Conservation (phyloP, 1,140 invertebrate genomes). For the Popillia japonica region DNA sequence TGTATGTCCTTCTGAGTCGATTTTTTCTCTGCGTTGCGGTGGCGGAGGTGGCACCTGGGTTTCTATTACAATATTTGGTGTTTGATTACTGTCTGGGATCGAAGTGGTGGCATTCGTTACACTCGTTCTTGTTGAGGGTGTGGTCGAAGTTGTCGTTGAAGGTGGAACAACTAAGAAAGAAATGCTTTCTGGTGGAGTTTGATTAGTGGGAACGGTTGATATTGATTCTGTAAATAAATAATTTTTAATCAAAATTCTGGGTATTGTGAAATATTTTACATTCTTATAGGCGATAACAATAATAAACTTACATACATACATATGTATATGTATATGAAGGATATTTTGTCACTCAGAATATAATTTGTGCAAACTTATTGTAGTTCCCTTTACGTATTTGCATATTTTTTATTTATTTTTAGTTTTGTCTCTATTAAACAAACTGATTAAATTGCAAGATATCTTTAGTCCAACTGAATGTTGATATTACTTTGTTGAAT, state of each 20-base stretch:
- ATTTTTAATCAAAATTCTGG: conserved; percentile 1
- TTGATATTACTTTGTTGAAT: too few relatives aligned
- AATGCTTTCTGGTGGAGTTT: conserved; percentile 39
- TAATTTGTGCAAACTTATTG: too few relatives aligned
- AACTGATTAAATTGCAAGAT: too few relatives aligned
- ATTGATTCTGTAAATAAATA: conserved; percentile 48
- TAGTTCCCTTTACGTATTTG: too few relatives aligned
- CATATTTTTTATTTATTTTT: too few relatives aligned
- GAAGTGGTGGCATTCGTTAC: background rate
- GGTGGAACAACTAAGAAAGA: background rate
- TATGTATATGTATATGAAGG: background rate
- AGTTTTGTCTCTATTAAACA: too few relatives aligned
- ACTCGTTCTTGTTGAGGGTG: conserved; percentile 13
- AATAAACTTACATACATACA: conserved; percentile 19
- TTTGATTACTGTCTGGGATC: background rate
- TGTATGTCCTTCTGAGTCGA: background rate
- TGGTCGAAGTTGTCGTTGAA: conserved; percentile 1
- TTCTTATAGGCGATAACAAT: background rate
- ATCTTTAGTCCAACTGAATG: too few relatives aligned
- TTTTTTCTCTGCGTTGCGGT: background rate
- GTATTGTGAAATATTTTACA: background rate
- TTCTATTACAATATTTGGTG: background rate
- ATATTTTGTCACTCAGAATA: too few relatives aligned
- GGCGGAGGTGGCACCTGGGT: background rate
- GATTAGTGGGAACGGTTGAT: conserved; percentile 48